Evolutionary conservation across 2,888 invertebrate species (phyloP), one percentile per base, ranked within the genome.

Genomic region (Lottia gigantea): DNA sequence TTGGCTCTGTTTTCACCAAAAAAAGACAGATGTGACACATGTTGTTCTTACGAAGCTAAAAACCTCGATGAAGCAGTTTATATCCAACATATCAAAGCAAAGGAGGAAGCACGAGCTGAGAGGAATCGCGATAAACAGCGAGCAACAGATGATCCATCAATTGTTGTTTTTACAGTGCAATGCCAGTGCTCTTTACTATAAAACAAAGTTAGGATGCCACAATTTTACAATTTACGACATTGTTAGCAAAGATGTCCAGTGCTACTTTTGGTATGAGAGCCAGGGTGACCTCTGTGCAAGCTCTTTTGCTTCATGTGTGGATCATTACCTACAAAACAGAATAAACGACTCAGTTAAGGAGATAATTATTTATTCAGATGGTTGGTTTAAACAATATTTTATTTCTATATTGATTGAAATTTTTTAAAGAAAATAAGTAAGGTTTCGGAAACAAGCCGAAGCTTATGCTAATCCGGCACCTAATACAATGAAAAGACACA

Each of bases 321-420:
- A 19, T 7, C 46, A 68, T 62, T 64, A 65, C 55, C 12, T 71
- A 19, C 23, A 19, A 45, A 31, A 23, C 23, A 55, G 19, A 55
- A 55, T 31, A 2, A 19, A 55, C 2, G 16, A 19, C 47, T 2
- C 45, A 2, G 14, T 31, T 45, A 46, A 71, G 25, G 66, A 72
- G 31, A 40, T 71, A n/a, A 64, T 73, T 23, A 65, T 76, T 14
- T 76, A 63, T 66, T 64, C 68, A 23, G 71, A 67, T 19, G 61
- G 26, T n/a, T 65, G 65, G n/a, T n/a, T n/a, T n/a, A n/a, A n/a
- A n/a, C n/a, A n/a, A n/a, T n/a, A n/a, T n/a, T n/a, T n/a, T n/a
- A n/a, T n/a, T n/a, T n/a, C n/a, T n/a, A n/a, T n/a, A n/a, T n/a
- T n/a, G n/a, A n/a, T n/a, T n/a, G n/a, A n/a, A n/a, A n/a, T n/a